A percentile compares a stretch with the other conserved stretches of the same genome.
These are phyloP conservation scores for Neuroscelio doddi DNA, from an alignment of 2,888 invertebrate species.

Conservation along the genomic window DNA sequence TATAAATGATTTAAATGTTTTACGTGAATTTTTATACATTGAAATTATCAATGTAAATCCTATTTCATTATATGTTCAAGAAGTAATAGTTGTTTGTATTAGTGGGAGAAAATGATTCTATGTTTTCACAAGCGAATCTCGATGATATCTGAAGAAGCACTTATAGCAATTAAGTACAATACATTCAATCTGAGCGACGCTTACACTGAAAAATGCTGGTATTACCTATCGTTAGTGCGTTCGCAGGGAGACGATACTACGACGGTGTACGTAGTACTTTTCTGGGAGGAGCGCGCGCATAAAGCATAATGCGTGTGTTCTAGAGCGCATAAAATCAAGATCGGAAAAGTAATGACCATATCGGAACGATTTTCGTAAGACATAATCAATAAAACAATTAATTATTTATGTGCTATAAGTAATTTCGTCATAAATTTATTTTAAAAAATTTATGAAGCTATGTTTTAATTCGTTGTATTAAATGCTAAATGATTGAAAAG, in stretches of 20 bases:
- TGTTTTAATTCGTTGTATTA: slow-evolving; percentile 7
- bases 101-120: slow-evolving; percentile 32
- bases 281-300: slow-evolving; percentile 56
- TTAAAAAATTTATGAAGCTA: too few relatives aligned
- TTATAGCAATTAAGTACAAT: slow-evolving; percentile 45
- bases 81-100: slow-evolving; percentile 34
- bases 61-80: slow-evolving; percentile 32
- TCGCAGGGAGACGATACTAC: slow-evolving; percentile 15
- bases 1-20: not conserved
- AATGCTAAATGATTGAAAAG: slow-evolving; percentile 29
- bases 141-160: slow-evolving; percentile 49
- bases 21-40: slow-evolving; percentile 17
- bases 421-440: too few relatives aligned
- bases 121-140: slow-evolving; percentile 47
- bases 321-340: slow-evolving; percentile 66
- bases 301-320: slow-evolving; percentile 68
- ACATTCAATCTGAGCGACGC: slow-evolving; percentile 25
- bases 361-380: slow-evolving; percentile 10
- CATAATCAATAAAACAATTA: too few relatives aligned
- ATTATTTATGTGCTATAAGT: too few relatives aligned
- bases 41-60: slow-evolving; percentile 29
- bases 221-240: slow-evolving; percentile 27
- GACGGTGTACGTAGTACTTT: slow-evolving; percentile 19
- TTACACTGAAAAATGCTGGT: slow-evolving; percentile 17
- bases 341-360: slow-evolving; percentile 63